Conservation (phyloP, 37 sponge, comb jelly and placozoan genomes). For the Aphrocallistes beatrix region DNA sequence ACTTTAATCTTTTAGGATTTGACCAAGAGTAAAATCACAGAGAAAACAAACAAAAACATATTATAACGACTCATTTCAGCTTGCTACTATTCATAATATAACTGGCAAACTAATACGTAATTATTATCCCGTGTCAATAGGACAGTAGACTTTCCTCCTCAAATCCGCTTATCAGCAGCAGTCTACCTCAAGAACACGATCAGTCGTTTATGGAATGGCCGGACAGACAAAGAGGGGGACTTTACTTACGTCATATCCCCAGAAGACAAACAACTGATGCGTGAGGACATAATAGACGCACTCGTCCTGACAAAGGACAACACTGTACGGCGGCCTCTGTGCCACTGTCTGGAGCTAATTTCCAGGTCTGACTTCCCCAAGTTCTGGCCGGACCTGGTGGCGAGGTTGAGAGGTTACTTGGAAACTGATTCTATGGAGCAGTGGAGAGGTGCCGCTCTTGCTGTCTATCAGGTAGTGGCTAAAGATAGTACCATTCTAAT, state of each 20-base stretch:
- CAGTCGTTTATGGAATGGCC: neutral
- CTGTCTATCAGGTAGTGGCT: neutral
- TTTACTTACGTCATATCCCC: neutral
- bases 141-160: neutral
- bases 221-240: neutral
- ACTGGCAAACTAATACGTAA: no score
- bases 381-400: neutral
- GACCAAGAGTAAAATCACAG: no score
- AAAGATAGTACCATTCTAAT: no score
- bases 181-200: constrained; percentile 7
- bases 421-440: neutral
- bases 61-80: no score
- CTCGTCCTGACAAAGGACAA: neutral
- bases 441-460: constrained; percentile 8
- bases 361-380: neutral
- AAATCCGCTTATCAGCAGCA: neutral
- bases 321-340: neutral
- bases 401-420: neutral
- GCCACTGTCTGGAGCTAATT: constrained; percentile 11
- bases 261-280: neutral
- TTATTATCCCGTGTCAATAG: no score
- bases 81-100: no score
- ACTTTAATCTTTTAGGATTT: no score
- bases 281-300: neutral
- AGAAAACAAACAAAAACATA: no score